Evolutionary conservation across 2,113 vertebrate genomes (phyloP).

Genomic region (Gnathonemus echidnorhynchus): DNA sequence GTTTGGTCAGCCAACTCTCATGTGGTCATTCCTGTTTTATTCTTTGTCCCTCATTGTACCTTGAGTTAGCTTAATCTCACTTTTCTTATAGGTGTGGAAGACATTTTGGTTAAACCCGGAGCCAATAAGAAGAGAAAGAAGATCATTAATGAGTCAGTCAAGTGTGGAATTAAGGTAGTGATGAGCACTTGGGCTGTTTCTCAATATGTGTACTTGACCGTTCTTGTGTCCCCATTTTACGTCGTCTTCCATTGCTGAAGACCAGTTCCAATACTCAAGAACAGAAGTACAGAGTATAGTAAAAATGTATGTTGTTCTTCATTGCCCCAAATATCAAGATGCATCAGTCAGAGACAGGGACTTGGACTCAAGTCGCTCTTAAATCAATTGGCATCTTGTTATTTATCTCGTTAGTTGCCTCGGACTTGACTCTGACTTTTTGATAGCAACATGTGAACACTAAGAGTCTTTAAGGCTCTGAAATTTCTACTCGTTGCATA

Average conservation of each 20-base stretch:
- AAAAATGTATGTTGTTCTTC: not conserved
- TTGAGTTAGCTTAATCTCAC: not conserved
- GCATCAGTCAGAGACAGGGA: too few relatives aligned
- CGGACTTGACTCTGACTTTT: too few relatives aligned
- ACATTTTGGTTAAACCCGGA: conserved; percentile 79
- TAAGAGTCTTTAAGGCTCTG: too few relatives aligned
- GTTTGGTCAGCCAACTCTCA: not conserved
- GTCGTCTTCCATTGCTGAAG: not conserved
- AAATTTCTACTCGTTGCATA: too few relatives aligned
- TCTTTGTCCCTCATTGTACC: not conserved
- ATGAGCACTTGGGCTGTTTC: not conserved
- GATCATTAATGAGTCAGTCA: conserved; percentile 72
- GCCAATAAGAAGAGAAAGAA: conserved; percentile 69
- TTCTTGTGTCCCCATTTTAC: not conserved
- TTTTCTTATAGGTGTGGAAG: conserved; percentile 75
- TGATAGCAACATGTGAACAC: too few relatives aligned
- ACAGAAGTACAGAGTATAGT: not conserved
- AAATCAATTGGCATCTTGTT: too few relatives aligned
- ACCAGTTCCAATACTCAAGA: not conserved
- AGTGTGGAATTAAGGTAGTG: conserved; percentile 70
- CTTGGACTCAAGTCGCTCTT: too few relatives aligned
- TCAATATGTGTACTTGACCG: not conserved
- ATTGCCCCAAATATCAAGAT: not conserved
- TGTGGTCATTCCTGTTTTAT: not conserved
- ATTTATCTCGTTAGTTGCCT: too few relatives aligned